Evolutionary conservation across 2,113 vertebrate species (phyloP).

Genomic region (Daphoenositta chrysoptera): DNA sequence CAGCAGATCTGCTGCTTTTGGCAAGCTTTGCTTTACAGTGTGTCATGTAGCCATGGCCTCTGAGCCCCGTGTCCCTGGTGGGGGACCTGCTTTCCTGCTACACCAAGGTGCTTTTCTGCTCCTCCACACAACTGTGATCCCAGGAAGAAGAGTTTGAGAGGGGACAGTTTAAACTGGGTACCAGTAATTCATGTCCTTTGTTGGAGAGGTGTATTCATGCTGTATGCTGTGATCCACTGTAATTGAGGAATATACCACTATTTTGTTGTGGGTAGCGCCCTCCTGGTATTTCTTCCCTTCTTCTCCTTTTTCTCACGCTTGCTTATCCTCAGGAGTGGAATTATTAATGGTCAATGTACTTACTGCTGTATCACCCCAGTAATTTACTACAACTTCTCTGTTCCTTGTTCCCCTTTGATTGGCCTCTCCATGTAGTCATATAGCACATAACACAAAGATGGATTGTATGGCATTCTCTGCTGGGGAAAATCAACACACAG

Average conservation of each 20-base stretch:
- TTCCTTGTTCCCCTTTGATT: conserved; percentile 71
- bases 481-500: conserved; percentile 78
- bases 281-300: conserved; percentile 11
- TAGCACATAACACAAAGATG: conserved; percentile 77
- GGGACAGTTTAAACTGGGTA: not conserved
- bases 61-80: not conserved
- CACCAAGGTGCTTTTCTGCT: not conserved
- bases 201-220: not conserved
- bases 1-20: not conserved
- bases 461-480: conserved; percentile 79
- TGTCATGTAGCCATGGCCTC: fast-evolving
- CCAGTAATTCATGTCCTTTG: not conserved
- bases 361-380: conserved; percentile 40
- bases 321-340: conserved; percentile 36
- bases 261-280: not conserved
- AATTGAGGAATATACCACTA: not conserved
- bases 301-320: conserved; percentile 25
- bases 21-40: not conserved
- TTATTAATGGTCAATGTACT: conserved; percentile 71
- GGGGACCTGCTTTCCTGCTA: not conserved
- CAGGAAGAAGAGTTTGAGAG: not conserved
- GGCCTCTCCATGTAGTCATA: conserved; percentile 71
- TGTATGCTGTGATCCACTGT: not conserved
- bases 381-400: conserved; percentile 49
- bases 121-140: not conserved